These are phyloP conservation scores for Galerucella nymphaeae DNA, from an alignment of 2,888 invertebrate genomes.

Conservation along the genomic window DNA sequence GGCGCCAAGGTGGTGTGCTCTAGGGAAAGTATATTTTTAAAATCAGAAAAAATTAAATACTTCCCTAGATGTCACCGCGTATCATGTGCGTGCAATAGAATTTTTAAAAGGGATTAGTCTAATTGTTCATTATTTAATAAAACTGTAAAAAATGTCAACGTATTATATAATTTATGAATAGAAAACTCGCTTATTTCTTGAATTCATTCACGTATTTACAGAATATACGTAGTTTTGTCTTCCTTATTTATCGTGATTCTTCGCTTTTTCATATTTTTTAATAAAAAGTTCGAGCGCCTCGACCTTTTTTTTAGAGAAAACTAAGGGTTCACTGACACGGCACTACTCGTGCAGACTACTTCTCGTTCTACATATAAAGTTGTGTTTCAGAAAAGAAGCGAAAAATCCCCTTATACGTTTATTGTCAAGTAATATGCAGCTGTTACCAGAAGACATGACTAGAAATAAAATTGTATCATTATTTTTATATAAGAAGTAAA, in stretches of 20 bases:
- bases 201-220: background rate
- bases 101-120: too few relatives aligned
- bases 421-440: constrained; percentile 39
- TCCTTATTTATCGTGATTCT: background rate
- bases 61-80: too few relatives aligned
- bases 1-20: too few relatives aligned
- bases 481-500: constrained; percentile 33
- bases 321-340: constrained; percentile 33
- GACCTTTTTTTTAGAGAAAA: constrained; percentile 21
- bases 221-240: background rate
- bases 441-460: constrained; percentile 41
- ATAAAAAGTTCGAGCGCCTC: constrained; percentile 20
- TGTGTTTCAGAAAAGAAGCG: constrained; percentile 28
- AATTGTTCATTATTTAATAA: too few relatives aligned
- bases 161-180: background rate
- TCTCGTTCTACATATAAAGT: constrained; percentile 32
- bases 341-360: constrained; percentile 12
- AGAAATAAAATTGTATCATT: constrained; percentile 36
- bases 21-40: too few relatives aligned
- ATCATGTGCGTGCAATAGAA: too few relatives aligned
- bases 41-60: too few relatives aligned
- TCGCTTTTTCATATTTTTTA: constrained; percentile 4
- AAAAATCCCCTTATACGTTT: constrained; percentile 36
- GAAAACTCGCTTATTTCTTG: background rate
- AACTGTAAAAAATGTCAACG: too few relatives aligned